Conservation (phyloP, 2,888 invertebrate genomes). For the Crioceris asparagi region DNA sequence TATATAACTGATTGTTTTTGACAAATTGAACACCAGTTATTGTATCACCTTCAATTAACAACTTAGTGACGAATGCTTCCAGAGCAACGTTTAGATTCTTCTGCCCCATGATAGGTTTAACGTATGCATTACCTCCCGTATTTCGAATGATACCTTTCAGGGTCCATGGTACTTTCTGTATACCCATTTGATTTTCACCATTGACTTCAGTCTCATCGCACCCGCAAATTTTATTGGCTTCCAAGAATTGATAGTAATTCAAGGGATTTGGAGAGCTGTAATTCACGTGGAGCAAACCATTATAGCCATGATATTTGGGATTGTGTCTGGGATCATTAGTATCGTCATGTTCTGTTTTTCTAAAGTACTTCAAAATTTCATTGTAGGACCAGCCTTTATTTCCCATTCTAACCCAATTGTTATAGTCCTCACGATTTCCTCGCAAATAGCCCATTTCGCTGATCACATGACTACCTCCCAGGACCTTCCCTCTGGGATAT, state of each 20-base stretch:
- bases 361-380: slow-evolving; percentile 38
- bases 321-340: no score
- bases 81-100: slow-evolving; percentile 46
- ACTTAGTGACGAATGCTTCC: slow-evolving; percentile 42
- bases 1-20: slow-evolving; percentile 35
- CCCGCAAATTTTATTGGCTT: slow-evolving; percentile 49
- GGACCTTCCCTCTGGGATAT: slow-evolving; percentile 47
- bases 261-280: slow-evolving; percentile 6
- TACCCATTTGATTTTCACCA: slow-evolving; percentile 45
- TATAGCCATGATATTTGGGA: slow-evolving; percentile 5
- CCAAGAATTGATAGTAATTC: slow-evolving; percentile 1
- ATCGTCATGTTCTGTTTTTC: slow-evolving; percentile 7
- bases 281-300: slow-evolving; percentile 6
- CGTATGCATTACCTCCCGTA: slow-evolving; percentile 50
- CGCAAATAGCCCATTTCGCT: slow-evolving; percentile 81
- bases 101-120: slow-evolving; percentile 39
- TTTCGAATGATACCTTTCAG: slow-evolving; percentile 47
- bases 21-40: slow-evolving; percentile 46
- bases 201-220: slow-evolving; percentile 50
- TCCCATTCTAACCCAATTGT: slow-evolving; percentile 70
- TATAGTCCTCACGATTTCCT: slow-evolving; percentile 72
- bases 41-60: slow-evolving; percentile 42
- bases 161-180: slow-evolving; percentile 51
- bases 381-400: no score
- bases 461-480: slow-evolving; percentile 72